Percentiles rank a stretch among this genome's conserved stretches.
Evolutionary conservation across 2,888 invertebrate genomes (phyloP).

Genomic region (Dromius quadrimaculatus): DNA sequence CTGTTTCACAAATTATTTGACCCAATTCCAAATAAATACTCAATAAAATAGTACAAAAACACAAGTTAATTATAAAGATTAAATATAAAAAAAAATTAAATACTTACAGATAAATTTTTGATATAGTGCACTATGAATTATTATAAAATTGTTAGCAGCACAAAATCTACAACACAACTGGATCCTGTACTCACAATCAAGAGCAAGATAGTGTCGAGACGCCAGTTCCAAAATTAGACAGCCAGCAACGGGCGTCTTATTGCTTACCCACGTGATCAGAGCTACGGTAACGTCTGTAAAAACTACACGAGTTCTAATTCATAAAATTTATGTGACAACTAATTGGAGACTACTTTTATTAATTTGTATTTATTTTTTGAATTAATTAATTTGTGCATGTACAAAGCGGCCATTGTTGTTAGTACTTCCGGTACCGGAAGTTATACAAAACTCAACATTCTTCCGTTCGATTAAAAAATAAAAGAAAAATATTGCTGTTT

Average conservation of each 20-base stretch:
- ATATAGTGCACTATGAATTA: not conserved
- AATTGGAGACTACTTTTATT: no score
- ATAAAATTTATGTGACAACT: conserved; percentile 23
- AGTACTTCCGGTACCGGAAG: no score
- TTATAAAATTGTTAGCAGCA: not conserved
- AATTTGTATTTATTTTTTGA: no score
- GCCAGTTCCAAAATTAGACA: conserved; percentile 43
- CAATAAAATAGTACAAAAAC: not conserved
- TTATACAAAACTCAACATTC: no score
- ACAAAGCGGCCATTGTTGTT: no score
- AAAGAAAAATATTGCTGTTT: no score
- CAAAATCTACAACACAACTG: conserved; percentile 32
- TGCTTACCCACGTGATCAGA: conserved; percentile 34
- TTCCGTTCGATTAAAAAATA: no score
- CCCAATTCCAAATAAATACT: conserved; percentile 1
- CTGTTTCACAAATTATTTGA: conserved; percentile 15
- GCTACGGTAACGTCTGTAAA: not conserved
- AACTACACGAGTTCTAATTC: conserved; percentile 8
- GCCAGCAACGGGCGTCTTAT: conserved; percentile 35
- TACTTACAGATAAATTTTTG: not conserved
- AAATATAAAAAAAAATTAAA: not conserved
- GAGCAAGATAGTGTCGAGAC: conserved; percentile 1
- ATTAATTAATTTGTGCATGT: no score
- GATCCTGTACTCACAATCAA: conserved; percentile 24
- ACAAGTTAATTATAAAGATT: not conserved